These are phyloP conservation scores for Latrodectus geometricus DNA, from an alignment of 1,140 invertebrate species.

Conservation along the genomic window DNA sequence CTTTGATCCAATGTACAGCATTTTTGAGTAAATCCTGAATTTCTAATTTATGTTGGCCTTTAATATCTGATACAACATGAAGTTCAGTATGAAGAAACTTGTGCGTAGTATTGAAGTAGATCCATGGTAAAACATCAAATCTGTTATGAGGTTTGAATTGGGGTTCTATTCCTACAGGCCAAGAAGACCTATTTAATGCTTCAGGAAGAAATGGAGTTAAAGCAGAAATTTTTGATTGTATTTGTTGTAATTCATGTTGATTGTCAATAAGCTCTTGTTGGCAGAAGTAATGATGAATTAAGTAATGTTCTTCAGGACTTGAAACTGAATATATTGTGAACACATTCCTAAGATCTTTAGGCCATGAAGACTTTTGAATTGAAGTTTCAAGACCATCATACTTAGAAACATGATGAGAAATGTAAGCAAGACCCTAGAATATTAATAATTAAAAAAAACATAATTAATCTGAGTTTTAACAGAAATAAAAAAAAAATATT, in stretches of 20 bases:
- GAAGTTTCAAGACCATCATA: constrained; percentile 51
- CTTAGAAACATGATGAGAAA: constrained; percentile 50
- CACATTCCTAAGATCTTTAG: constrained; percentile 57
- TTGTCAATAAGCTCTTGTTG: constrained; percentile 58
- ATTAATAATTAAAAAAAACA: neutral
- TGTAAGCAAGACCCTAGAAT: constrained; percentile 36
- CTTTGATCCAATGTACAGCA: constrained; percentile 53
- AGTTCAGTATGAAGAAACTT: constrained; percentile 74
- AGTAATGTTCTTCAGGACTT: constrained; percentile 39
- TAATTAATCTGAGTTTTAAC: no score
- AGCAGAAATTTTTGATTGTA: constrained; percentile 67
- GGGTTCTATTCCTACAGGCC: constrained; percentile 84
- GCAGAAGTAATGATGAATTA: constrained; percentile 58
- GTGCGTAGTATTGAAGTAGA: constrained; percentile 86
- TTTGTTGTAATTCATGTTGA: constrained; percentile 50
- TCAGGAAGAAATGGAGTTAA: constrained; percentile 69
- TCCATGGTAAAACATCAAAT: constrained; percentile 88
- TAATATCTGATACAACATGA: constrained; percentile 66
- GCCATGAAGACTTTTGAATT: constrained; percentile 54
- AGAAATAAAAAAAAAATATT: no score
- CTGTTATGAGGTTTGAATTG: constrained; percentile 78
- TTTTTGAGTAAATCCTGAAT: constrained; percentile 66
- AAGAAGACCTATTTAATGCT: constrained; percentile 70
- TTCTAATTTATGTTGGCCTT: constrained; percentile 67
- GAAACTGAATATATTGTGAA: constrained; percentile 20